These are phyloP conservation scores for Limnephilus lunatus DNA, from an alignment of 2,888 invertebrate genomes.

Conservation along the genomic window DNA sequence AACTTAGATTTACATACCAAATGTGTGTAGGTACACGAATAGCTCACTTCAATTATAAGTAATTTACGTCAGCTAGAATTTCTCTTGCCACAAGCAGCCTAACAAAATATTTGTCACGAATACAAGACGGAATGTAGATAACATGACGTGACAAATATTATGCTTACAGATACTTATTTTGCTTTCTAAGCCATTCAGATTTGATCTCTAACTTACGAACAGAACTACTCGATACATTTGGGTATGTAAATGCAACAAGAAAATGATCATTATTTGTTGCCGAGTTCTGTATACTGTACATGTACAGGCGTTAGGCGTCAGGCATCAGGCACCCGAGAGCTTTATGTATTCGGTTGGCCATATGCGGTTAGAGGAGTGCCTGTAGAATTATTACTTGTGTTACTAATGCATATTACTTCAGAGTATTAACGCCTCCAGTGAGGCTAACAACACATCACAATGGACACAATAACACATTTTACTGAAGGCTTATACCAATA, in stretches of 20 bases:
- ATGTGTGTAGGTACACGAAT: neutral
- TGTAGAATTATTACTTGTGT: neutral
- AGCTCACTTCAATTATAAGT: neutral
- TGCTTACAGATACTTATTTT: neutral
- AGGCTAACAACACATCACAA: neutral
- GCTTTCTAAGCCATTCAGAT: neutral
- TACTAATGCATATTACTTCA: neutral
- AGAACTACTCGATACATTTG: slow-evolving; percentile 16
- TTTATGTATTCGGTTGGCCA: neutral
- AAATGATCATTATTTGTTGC: slow-evolving; percentile 19
- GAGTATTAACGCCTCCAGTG: neutral
- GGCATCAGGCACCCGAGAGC: neutral
- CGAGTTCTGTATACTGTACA: neutral
- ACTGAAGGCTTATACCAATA: neutral
- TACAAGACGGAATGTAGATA: neutral
- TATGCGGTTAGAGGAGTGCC: neutral
- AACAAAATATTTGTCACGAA: neutral
- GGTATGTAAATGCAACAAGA: slow-evolving; percentile 27
- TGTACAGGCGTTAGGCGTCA: neutral
- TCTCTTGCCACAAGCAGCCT: neutral
- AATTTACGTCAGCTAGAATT: neutral
- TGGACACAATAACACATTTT: neutral
- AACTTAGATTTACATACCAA: neutral
- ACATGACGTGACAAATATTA: neutral
- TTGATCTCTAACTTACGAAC: neutral